Evolutionary conservation across 2,888 invertebrate species (phyloP).

Genomic region (Scaptomyza cyrtandrae): DNA sequence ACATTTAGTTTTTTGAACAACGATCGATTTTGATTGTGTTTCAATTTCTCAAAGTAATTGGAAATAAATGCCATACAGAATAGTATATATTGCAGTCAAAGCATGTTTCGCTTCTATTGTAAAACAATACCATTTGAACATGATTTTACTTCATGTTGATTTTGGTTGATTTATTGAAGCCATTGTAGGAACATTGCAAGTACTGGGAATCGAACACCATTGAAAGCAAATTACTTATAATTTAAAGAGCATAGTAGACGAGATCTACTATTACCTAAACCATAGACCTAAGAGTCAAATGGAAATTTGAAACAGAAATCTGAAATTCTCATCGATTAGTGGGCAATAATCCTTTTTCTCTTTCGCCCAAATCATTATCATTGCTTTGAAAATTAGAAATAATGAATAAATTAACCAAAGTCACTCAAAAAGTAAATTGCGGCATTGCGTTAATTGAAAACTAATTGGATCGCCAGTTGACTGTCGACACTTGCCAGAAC

Average conservation of each 20-base stretch:
- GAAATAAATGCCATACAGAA: not conserved
- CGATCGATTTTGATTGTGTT: not conserved
- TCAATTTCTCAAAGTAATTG: too few species aligned
- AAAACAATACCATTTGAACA: not conserved
- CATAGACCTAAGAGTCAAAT: not conserved
- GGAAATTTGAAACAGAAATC: not conserved
- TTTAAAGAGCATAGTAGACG: too few species aligned
- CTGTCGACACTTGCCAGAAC: not conserved
- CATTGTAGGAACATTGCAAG: not conserved
- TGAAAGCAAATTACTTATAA: not conserved
- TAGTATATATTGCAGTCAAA: not conserved
- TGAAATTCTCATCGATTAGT: slow-evolving; percentile 22
- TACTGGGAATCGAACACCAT: too few species aligned
- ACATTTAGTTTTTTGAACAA: not conserved
- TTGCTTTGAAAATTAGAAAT: not conserved
- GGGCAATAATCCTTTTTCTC: not conserved
- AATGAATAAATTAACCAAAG: slow-evolving; percentile 28
- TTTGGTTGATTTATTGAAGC: not conserved
- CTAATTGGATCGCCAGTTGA: slow-evolving; percentile 35
- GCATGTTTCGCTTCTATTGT: not conserved
- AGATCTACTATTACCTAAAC: not conserved
- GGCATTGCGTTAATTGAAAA: slow-evolving; percentile 36
- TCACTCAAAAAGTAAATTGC: slow-evolving; percentile 17
- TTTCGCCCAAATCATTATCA: not conserved
- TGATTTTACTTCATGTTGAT: not conserved